Conservation (phyloP, 35 echinoderm and acorn worm genomes). For the Ophioderma brevispina region DNA sequence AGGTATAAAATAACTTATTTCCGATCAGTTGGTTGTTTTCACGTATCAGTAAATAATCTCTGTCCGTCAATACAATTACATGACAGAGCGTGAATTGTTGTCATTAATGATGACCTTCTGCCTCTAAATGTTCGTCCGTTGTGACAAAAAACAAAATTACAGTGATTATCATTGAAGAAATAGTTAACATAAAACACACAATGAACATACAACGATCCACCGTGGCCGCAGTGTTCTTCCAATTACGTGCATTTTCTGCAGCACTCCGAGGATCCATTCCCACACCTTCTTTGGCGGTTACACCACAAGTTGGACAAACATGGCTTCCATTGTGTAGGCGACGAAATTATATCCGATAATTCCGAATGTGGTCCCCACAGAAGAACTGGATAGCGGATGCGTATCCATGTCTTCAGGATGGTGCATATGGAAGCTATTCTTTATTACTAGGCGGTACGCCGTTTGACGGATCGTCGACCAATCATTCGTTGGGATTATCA, state of each 20-base stretch:
- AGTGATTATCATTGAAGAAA: not conserved
- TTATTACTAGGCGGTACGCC: not conserved
- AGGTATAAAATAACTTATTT: too few species aligned
- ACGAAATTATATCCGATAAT: not conserved
- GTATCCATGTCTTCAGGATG: not conserved
- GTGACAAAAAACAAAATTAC: not conserved
- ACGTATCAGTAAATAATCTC: too few species aligned
- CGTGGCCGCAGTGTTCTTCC: not conserved
- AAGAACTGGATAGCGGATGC: not conserved
- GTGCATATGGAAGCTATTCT: not conserved
- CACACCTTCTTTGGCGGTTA: not conserved
- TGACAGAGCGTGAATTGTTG: too few species aligned
- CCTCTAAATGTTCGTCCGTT: not conserved
- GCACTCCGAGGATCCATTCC: not conserved
- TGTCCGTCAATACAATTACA: too few species aligned
- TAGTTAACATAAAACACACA: not conserved
- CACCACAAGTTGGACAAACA: not conserved
- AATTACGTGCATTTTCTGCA: not conserved
- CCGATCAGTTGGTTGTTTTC: too few species aligned
- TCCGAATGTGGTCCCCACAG: not conserved
- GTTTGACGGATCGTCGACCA: not conserved
- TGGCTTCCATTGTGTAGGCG: not conserved
- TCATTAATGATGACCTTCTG: not conserved
- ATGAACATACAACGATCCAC: not conserved
- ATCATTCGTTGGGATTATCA: not conserved